Percentiles rank a stretch among this genome's conserved stretches.
These are phyloP conservation scores for Cataglyphis cursor DNA, from an alignment of 2,888 invertebrate species.

Conservation along the genomic window DNA sequence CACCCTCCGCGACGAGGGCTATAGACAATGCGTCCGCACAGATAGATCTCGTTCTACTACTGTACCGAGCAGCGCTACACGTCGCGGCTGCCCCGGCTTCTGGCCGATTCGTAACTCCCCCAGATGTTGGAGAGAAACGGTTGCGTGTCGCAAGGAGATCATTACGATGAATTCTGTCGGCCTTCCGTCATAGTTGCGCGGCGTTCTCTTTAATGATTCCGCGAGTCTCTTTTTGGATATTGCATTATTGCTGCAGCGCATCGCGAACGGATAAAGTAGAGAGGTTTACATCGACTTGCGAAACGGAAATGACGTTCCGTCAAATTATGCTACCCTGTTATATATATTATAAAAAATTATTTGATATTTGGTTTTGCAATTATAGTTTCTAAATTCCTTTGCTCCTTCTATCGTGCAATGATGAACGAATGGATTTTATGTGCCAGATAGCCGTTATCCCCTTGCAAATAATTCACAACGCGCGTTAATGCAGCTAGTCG, in stretches of 20 bases:
- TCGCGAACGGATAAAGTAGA: not conserved
- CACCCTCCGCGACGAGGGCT: constrained; percentile 80
- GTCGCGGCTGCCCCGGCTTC: constrained; percentile 64
- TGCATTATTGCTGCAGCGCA: not conserved
- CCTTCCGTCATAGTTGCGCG: not conserved
- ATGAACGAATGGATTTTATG: constrained; percentile 8
- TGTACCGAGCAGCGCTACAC: constrained; percentile 65
- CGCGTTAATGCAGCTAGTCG: constrained; percentile 56
- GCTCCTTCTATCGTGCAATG: not conserved
- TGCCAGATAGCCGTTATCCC: not conserved
- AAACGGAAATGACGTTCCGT: not conserved
- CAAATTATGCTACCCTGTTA: not conserved
- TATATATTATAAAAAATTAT: not conserved
- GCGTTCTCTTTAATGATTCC: constrained; percentile 45
- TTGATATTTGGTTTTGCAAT: not conserved
- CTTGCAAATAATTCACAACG: constrained; percentile 35
- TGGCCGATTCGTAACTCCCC: constrained; percentile 68
- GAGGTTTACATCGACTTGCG: constrained; percentile 2
- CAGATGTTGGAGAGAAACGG: constrained; percentile 24
- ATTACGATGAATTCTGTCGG: constrained; percentile 43
- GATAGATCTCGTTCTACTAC: constrained; percentile 79
- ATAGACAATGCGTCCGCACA: constrained; percentile 80
- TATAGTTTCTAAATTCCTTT: not conserved
- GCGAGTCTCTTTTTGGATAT: constrained; percentile 13
- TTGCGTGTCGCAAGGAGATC: constrained; percentile 54